Base-by-base conservation (phyloP, 1,140 invertebrate species). In the Maniola jurtina region DNA sequence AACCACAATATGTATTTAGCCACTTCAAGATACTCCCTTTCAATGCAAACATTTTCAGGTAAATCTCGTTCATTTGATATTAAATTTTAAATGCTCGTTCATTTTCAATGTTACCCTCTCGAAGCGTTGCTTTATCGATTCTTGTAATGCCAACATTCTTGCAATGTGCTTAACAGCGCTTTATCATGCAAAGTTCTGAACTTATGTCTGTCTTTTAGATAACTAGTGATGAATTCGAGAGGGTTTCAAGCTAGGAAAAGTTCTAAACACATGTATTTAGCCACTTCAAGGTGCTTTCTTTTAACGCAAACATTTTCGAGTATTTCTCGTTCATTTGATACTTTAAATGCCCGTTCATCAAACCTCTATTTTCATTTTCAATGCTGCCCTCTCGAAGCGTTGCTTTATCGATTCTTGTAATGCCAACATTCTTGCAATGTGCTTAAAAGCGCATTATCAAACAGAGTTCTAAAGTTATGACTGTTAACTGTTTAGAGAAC, bases 11-110 rank as follows among this genome's bases (percentile, higher is more conserved):
- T n/a, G n/a, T n/a, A n/a, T n/a, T n/a, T n/a, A n/a, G n/a, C n/a
- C n/a, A n/a, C n/a, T n/a, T n/a, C n/a, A n/a, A n/a, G n/a, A n/a
- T n/a, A n/a, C n/a, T n/a, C n/a, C n/a, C n/a, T n/a, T n/a, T n/a
- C n/a, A 71, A 84, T 90, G 64, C 88, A 91, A 36, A 84, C 80
- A 66, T 91, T 92, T 68, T 92, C 89, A 70, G 92, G 91, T 11
- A 92, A 61, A 11, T 90, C 91, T 66, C 90, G n/a, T 80, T 68
- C 92, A 93, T 72, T 92, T 90, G 68, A 92, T 90, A 61, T 89
- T 87, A 60, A 93, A 91, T 67, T 92, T 92, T 2, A 94, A 77
- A 76, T 92, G n/a, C n/a, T n/a, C n/a, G n/a, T n/a, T n/a, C n/a
- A n/a, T n/a, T n/a, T n/a, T n/a, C n/a, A n/a, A n/a, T n/a, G n/a